Percentiles rank a stretch among this genome's conserved stretches.
Conservation (phyloP, 1,140 invertebrate genomes). For the Nebria ingens region DNA sequence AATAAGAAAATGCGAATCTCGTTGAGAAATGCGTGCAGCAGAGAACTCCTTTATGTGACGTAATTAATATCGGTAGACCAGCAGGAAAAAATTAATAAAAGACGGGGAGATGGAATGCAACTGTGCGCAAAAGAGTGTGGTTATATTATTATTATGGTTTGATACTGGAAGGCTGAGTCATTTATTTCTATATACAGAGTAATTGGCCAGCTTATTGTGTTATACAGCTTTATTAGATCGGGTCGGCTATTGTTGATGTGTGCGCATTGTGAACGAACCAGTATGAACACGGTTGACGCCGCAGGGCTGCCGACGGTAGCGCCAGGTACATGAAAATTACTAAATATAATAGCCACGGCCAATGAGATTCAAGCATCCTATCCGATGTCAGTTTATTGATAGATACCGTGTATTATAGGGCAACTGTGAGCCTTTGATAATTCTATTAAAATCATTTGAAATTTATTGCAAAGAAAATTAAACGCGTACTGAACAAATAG, state of each 20-base stretch:
- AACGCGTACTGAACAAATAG: too few relatives aligned
- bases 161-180: not conserved
- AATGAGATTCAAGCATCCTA: too few relatives aligned
- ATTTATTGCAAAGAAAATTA: too few relatives aligned
- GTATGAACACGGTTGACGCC: too few relatives aligned
- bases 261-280: not conserved
- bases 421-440: too few relatives aligned
- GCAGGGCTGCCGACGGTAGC: not conserved
- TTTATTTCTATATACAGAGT: conserved; percentile 9
- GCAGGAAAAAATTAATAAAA: not conserved
- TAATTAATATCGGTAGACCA: not conserved
- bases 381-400: too few relatives aligned
- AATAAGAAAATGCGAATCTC: too few relatives aligned
- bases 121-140: not conserved
- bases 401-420: too few relatives aligned
- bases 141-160: not conserved
- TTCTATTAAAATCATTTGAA: too few relatives aligned
- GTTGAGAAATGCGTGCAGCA: not conserved
- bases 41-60: not conserved
- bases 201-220: conserved; percentile 10
- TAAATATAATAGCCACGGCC: too few relatives aligned
- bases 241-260: not conserved
- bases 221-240: conserved; percentile 11
- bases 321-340: too few relatives aligned
- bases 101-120: too few relatives aligned